Evolutionary conservation across 2,888 invertebrate genomes (phyloP), one percentile per base, ranked within the genome.

Genomic region (Cerceris ruficornis): DNA sequence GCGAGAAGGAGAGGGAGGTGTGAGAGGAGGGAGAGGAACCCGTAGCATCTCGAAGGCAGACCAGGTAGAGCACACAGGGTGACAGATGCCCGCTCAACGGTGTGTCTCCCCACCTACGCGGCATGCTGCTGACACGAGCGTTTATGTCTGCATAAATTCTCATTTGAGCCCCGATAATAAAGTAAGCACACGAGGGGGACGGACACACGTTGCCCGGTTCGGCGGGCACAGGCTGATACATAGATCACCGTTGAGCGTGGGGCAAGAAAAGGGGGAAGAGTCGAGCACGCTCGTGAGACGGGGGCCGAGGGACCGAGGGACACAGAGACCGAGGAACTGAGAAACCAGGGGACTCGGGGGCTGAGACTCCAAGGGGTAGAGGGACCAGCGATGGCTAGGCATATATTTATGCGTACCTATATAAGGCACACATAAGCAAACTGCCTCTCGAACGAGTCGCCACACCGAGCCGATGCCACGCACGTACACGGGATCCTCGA

Each of bases 91-190:
- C 80, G 82, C 67, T 88, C 81, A 84, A 83, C 83, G 80, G 68
- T 80, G 83, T 83, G 84, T 87, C 86, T 81, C 80, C 84, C 86
- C 87, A 86, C 88, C 88, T 85, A 88, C 87, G 86, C 88, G 86
- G 80, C 74, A 80, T 75, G 81, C 82, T 83, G 86, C 90, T 90
- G 90, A 90, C 91, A 89, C 88, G 89, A 88, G 86, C 90, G 89
- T 90, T 91, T 90, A 90, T 88, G 91, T 90, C 89, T 86, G 86
- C 90, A 91, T 91, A 90, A 91, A 91, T 91, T 90, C 89, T 91
- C 90, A 91, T 91, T 91, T 91, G 88, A 90, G 88, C 75, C 81
- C 77, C 87, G 90, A 91, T 90, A 91, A 91, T 91, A 91, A 90
- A 90, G 90, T 89, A 88, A 90, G 88, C 88, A 87, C 70, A 80